Percentiles rank a stretch among this genome's conserved stretches.
Conservation (phyloP, 2,797 vertebrate species). For the Telmatherina bonti region DNA sequence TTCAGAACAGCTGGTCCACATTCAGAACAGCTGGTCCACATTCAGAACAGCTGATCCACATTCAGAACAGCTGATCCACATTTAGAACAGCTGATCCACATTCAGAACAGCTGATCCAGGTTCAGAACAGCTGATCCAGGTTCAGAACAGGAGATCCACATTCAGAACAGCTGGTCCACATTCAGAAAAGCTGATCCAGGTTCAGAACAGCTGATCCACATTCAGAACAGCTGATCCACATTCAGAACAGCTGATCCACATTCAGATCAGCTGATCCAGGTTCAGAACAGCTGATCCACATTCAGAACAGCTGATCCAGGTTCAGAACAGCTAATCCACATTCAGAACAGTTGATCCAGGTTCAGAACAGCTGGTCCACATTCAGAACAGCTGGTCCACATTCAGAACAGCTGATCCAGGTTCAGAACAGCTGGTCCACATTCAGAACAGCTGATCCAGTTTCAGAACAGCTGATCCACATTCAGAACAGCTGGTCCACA, state of each 20-base stretch:
- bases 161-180: no score
- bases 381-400: no score
- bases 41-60: no score
- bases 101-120: neutral
- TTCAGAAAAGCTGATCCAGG: neutral
- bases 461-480: no score
- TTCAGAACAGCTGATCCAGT: no score
- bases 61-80: neutral
- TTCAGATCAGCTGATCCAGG: neutral
- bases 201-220: neutral
- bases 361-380: neutral
- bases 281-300: neutral
- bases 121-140: neutral
- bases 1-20: neutral
- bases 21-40: no score
- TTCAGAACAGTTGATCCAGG: neutral
- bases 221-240: no score
- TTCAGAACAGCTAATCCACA: no score
- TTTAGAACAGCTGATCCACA: no score
- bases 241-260: no score
- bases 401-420: neutral
- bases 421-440: neutral
- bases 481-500: neutral
- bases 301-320: no score
- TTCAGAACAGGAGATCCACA: no score